Conservation (phyloP, 2,888 invertebrate species). For the Vesta saturnalis region DNA sequence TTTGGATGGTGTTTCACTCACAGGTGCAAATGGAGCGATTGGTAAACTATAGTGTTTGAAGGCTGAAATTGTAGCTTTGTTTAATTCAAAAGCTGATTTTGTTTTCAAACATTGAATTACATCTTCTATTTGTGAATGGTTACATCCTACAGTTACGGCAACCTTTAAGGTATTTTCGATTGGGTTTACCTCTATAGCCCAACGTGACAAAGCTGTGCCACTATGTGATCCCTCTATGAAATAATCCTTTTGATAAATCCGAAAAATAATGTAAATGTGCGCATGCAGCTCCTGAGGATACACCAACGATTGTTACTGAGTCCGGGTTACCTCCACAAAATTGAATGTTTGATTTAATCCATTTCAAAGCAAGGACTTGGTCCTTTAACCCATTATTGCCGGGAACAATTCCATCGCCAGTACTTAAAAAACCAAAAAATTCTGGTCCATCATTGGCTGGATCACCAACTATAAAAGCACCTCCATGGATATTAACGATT, state of each 20-base stretch:
- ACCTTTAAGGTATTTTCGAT: conserved; percentile 68
- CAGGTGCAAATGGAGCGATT: conserved; percentile 69
- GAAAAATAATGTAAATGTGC: conserved; percentile 76
- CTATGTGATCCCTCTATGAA: conserved; percentile 71
- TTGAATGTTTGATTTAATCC: conserved; percentile 70
- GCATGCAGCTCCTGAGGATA: conserved; percentile 76
- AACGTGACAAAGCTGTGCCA: conserved; percentile 70
- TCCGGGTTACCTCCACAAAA: conserved; percentile 67
- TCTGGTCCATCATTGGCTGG: background rate
- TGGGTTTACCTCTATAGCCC: conserved; percentile 64
- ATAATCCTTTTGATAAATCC: conserved; percentile 64
- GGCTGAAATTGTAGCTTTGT: conserved; percentile 59
- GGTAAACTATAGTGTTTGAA: conserved; percentile 63
- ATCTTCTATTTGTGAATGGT: conserved; percentile 62
- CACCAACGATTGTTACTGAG: conserved; percentile 71
- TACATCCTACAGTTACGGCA: conserved; percentile 71
- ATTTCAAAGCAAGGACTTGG: conserved; percentile 72
- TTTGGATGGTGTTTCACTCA: conserved; percentile 68
- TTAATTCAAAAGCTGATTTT: conserved; percentile 67
- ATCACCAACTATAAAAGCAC: background rate
- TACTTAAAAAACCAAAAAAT: background rate
- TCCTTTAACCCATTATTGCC: conserved; percentile 61
- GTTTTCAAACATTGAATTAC: conserved; percentile 71
- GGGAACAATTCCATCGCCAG: background rate
- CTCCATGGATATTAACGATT: background rate